Conservation (phyloP, 2,797 vertebrate species). For the Tenualosa thibaudeaui region DNA sequence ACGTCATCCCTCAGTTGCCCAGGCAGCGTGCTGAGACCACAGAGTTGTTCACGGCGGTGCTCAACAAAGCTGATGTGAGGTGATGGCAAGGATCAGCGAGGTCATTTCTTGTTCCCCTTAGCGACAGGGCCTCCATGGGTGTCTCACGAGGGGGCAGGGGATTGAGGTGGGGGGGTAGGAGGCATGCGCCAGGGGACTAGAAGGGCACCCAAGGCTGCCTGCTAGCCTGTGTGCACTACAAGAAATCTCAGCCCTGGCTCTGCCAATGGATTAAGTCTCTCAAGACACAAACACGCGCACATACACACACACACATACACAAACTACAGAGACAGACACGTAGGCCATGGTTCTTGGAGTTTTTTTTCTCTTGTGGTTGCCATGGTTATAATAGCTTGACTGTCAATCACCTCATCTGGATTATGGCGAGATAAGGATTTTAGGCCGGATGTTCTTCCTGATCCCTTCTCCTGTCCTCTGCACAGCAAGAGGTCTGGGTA, state of each 20-base stretch:
- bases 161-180: not conserved
- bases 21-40: too few species aligned
- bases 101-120: not conserved
- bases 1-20: too few species aligned
- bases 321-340: not conserved
- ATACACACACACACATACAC: not conserved
- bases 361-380: not conserved
- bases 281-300: not conserved
- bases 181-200: not conserved
- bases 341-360: not conserved
- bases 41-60: not conserved
- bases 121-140: not conserved
- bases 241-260: not conserved
- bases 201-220: not conserved
- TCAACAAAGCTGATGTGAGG: not conserved
- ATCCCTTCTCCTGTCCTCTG: not conserved
- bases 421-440: constrained; percentile 56
- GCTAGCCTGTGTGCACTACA: not conserved
- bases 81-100: not conserved
- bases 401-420: constrained; percentile 59
- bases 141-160: not conserved
- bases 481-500: not conserved
- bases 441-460: not conserved
- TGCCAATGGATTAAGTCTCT: not conserved
- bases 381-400: constrained; percentile 57